A percentile compares a stretch with the other conserved stretches of the same genome.
phyloP scores from a whole-genome alignment of 2,888 invertebrate species.

The Quadriops clusia region DNA sequence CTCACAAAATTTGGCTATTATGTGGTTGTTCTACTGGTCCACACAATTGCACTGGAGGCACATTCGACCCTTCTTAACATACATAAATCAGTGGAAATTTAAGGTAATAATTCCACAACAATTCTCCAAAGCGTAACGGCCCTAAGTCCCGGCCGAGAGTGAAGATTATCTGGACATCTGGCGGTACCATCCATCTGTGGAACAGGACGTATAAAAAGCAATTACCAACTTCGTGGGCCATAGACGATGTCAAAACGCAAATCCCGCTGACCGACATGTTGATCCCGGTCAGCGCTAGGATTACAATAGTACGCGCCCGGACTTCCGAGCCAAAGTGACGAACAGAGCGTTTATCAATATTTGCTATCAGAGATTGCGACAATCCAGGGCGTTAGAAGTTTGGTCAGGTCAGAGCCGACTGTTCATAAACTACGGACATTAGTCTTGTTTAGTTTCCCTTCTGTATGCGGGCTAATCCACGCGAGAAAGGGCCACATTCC shows the following conservation, averaged over 20 bases:
- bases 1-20: no score
- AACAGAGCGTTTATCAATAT: conserved; percentile 26
- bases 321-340: conserved; percentile 19
- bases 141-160: no score
- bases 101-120: no score
- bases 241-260: conserved; percentile 29
- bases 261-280: conserved; percentile 29
- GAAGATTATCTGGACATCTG: conserved; percentile 17
- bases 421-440: conserved; percentile 18
- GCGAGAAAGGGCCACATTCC: conserved; percentile 1
- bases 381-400: conserved; percentile 17
- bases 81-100: no score
- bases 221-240: conserved; percentile 24
- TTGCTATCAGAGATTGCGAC: conserved; percentile 20
- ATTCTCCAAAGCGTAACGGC: no score
- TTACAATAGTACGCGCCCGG: conserved; percentile 20
- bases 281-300: conserved; percentile 21
- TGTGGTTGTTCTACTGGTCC: no score
- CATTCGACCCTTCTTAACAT: no score
- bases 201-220: conserved; percentile 26
- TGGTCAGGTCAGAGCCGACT: conserved; percentile 13
- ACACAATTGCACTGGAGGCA: no score
- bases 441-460: conserved; percentile 15
- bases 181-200: conserved; percentile 15
- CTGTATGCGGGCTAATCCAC: conserved; percentile 6